A percentile compares a stretch with the other conserved stretches of the same genome.
Conservation (phyloP, 2,797 vertebrate genomes). For the Gorsachius magnificus region DNA sequence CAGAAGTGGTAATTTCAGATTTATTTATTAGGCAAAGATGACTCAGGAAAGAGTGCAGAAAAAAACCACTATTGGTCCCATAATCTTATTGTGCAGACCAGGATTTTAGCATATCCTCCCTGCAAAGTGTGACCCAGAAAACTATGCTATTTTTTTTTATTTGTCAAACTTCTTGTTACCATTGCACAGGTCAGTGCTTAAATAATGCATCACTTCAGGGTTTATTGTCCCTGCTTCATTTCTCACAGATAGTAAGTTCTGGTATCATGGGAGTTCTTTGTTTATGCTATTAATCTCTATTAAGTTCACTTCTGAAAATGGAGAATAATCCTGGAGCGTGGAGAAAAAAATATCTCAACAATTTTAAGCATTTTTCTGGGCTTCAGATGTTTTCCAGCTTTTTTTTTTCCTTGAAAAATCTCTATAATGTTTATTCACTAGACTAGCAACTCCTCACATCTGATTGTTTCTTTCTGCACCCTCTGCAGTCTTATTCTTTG, state of each 20-base stretch:
- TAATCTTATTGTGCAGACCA: background rate
- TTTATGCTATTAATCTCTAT: conserved; percentile 31
- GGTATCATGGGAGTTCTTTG: background rate
- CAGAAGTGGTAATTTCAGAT: background rate
- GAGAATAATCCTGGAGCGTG: background rate
- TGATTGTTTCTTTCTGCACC: background rate
- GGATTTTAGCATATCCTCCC: background rate
- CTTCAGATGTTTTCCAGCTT: background rate
- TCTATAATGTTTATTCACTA: background rate
- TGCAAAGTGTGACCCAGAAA: background rate
- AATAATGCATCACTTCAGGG: background rate
- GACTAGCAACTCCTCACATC: background rate
- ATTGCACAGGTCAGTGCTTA: background rate
- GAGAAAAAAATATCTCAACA: background rate
- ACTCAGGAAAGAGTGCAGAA: background rate
- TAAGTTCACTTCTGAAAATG: background rate
- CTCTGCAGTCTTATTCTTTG: background rate
- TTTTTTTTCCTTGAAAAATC: background rate
- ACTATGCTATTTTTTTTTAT: background rate
- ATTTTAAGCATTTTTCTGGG: background rate
- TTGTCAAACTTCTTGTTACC: background rate
- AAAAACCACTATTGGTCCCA: background rate
- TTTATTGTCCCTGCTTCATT: background rate
- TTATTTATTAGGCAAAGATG: background rate
- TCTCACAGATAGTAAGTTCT: background rate